Base-by-base conservation (phyloP, 1,140 invertebrate genomes). In the Charaxes varanes region DNA sequence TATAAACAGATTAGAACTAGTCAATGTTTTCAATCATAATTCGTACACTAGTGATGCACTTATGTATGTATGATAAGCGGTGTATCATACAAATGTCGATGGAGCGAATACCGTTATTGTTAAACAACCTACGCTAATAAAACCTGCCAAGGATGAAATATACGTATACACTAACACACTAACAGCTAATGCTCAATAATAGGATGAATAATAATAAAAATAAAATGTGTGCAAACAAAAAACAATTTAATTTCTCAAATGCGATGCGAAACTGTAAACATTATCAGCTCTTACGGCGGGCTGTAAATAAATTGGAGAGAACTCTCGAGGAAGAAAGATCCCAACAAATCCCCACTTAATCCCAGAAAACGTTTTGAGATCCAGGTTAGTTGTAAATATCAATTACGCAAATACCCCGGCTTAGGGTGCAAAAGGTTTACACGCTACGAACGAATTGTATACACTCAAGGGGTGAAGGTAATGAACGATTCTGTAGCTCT, bases 361-460 rank as follows among this genome's bases (percentile, higher is more conserved):
- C 68, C 71, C 49, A 53, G 61, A 67, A 58, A 72, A 64, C 65
- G 63, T 53, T 66, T 59, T 59, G 51, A 62, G 62, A 74, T 81
- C 68, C 72, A 74, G 74, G 74, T 79, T 79, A 81, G 68, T 71
- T 62, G 77, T 81, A 81, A 81, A 81, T 81, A 81, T 81, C 77
- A 78, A 81, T 81, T 81, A 81, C 73, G 62, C 62, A 74, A 79
- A 79, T 68, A 60, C 70, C 59, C 41, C 28, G 58, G 69, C 62
- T 77, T 74, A 73, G 47, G 47, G 58, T 31, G 53, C 55, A 41
- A 71, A 65, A 59, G 52, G 50, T 62, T 66, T 61, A 55, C 56
- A 46, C 48, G 59, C 41, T 51, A 47, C 48, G 54, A 53, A 57
- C 61, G 49, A 60, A 53, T 61, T 57, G 53, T 54, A 48, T 54